A percentile compares a stretch with the other conserved stretches of the same genome.
Evolutionary conservation across 92 coral and sea anemone genomes (phyloP).

Genomic region (Zoanthus gigantus): DNA sequence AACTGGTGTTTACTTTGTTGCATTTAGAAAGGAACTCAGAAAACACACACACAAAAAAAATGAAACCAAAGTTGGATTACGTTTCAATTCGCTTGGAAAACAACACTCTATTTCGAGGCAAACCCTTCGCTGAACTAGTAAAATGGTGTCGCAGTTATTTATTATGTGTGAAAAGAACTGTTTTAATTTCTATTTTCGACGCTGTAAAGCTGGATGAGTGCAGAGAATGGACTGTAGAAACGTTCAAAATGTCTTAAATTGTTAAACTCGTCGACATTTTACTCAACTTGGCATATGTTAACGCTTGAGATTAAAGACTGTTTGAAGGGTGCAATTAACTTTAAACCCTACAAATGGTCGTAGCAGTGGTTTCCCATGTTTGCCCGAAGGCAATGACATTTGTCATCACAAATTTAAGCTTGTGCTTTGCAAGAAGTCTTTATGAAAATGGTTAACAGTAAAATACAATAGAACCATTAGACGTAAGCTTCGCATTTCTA

Average conservation of each 20-base stretch:
- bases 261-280: neutral
- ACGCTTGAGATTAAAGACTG: neutral
- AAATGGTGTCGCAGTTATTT: neutral
- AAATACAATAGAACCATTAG: neutral
- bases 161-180: neutral
- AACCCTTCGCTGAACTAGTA: neutral
- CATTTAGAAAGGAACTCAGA: neutral
- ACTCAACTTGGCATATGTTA: neutral
- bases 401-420: constrained; percentile 35
- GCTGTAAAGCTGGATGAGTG: neutral
- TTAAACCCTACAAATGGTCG: neutral
- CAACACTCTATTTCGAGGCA: neutral
- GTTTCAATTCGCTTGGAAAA: neutral
- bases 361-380: neutral
- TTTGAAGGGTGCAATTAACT: constrained; percentile 16
- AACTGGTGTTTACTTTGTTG: neutral
- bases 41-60: neutral
- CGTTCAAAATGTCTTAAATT: neutral
- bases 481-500: neutral
- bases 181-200: neutral
- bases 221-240: neutral
- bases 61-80: neutral
- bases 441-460: neutral
- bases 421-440: neutral
- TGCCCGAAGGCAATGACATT: constrained; percentile 39